These are phyloP conservation scores for Hydroisotoma schaefferi DNA, from an alignment of 2,888 invertebrate genomes.

Conservation along the genomic window DNA sequence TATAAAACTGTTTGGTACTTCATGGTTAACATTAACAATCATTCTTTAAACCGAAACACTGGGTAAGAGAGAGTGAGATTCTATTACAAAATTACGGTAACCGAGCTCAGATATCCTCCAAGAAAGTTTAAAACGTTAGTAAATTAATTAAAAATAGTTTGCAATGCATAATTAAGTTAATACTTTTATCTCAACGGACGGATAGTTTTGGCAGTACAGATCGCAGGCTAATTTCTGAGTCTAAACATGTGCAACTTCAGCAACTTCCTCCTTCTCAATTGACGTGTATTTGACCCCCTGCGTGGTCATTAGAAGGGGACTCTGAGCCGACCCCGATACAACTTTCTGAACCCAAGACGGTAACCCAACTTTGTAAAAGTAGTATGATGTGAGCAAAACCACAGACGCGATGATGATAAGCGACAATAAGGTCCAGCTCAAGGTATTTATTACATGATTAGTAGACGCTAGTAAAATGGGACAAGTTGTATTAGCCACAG, in stretches of 20 bases:
- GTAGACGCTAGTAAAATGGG: slow-evolving; percentile 45
- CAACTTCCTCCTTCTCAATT: slow-evolving; percentile 61
- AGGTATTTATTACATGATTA: slow-evolving; percentile 4
- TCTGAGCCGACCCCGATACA: slow-evolving; percentile 56
- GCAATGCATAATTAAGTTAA: too few relatives aligned
- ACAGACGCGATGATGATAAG: slow-evolving; percentile 56
- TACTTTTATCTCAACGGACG: too few relatives aligned
- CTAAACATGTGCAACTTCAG: slow-evolving; percentile 52
- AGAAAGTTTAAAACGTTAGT: too few relatives aligned
- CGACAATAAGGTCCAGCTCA: slow-evolving; percentile 46
- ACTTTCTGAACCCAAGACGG: slow-evolving; percentile 63
- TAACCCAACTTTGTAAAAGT: slow-evolving; percentile 58
- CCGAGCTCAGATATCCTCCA: too few relatives aligned
- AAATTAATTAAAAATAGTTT: too few relatives aligned
- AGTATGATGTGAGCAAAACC: slow-evolving; percentile 58
- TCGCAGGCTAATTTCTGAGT: too few relatives aligned
- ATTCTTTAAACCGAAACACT: too few relatives aligned
- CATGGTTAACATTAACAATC: too few relatives aligned
- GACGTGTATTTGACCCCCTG: slow-evolving; percentile 71
- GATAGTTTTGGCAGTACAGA: too few relatives aligned
- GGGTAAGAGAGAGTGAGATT: too few relatives aligned
- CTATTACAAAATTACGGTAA: too few relatives aligned
- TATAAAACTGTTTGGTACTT: too few relatives aligned
- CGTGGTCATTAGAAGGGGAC: slow-evolving; percentile 63
- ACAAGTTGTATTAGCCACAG: slow-evolving; percentile 48